phyloP scores from a whole-genome alignment of 2,888 invertebrate species.

The Uloborus plumipes region DNA sequence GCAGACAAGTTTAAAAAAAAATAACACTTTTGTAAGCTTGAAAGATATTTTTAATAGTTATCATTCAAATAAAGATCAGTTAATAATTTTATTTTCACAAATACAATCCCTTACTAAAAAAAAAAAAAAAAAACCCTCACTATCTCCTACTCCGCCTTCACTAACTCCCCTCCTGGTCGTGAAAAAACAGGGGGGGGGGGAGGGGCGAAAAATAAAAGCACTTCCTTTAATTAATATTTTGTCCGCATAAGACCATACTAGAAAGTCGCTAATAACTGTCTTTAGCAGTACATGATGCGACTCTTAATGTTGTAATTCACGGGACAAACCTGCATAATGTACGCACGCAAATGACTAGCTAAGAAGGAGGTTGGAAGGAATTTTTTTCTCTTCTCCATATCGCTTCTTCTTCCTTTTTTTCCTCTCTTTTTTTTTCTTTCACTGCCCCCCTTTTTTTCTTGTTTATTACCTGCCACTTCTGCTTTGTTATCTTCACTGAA shows the following conservation, averaged over 20 bases:
- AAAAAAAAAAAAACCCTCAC: conserved; percentile 14
- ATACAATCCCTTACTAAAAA: too few species aligned
- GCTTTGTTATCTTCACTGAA: too few species aligned
- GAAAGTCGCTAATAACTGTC: conserved; percentile 62
- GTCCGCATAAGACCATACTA: conserved; percentile 33
- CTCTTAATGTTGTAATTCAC: conserved; percentile 43
- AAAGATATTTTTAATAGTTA: too few species aligned
- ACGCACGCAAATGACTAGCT: conserved; percentile 18
- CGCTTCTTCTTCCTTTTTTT: not conserved
- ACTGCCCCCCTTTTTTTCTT: conserved; percentile 7
- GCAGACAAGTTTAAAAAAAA: too few species aligned
- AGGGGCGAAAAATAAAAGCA: not conserved
- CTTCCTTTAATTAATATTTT: conserved; percentile 59
- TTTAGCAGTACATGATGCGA: conserved; percentile 53
- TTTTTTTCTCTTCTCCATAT: not conserved
- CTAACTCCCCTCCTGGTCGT: conserved; percentile 3
- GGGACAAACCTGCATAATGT: conserved; percentile 37
- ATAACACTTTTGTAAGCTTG: too few species aligned
- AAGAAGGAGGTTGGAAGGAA: conserved; percentile 17
- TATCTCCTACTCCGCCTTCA: conserved; percentile 61
- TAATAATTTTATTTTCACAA: too few species aligned
- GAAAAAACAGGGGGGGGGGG: not conserved
- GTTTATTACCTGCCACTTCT: conserved; percentile 15
- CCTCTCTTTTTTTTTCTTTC: too few species aligned
- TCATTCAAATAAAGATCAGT: too few species aligned